phyloP scores from a whole-genome alignment of 2,888 invertebrate species.

The Tenthredo mesomela region DNA sequence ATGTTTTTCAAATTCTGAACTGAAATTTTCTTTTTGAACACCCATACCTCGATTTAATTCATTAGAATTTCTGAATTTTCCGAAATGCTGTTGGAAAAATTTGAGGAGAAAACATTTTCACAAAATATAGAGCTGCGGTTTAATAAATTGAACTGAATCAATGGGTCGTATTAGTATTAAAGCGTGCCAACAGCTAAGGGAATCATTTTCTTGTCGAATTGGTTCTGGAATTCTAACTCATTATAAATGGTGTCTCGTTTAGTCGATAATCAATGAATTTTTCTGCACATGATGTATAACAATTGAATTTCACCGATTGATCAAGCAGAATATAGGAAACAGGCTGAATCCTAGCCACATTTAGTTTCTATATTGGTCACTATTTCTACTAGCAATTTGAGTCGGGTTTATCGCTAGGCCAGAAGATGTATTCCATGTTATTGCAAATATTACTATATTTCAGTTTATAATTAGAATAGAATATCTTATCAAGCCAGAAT shows the following conservation, averaged over 20 bases:
- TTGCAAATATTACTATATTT: background rate
- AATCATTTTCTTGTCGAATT: background rate
- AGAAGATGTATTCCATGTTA: background rate
- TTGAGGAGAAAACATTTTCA: background rate
- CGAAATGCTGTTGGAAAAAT: background rate
- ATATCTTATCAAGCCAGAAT: background rate
- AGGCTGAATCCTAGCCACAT: background rate
- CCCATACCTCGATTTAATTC: background rate
- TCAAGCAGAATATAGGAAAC: background rate
- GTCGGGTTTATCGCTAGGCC: background rate
- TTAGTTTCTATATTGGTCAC: background rate
- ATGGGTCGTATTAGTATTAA: background rate
- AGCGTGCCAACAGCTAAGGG: background rate
- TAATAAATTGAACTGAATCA: background rate
- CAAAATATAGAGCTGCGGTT: background rate
- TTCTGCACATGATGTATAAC: background rate
- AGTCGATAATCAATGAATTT: background rate
- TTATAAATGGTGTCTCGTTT: background rate
- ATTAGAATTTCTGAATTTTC: background rate
- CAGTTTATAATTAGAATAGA: background rate
- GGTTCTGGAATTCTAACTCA: background rate
- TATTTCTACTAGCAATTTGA: background rate
- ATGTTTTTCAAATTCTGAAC: background rate
- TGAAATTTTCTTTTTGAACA: background rate
- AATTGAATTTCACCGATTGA: background rate